phyloP scores from a whole-genome alignment of 2,113 vertebrate species.

The Cynocephalus volans region DNA sequence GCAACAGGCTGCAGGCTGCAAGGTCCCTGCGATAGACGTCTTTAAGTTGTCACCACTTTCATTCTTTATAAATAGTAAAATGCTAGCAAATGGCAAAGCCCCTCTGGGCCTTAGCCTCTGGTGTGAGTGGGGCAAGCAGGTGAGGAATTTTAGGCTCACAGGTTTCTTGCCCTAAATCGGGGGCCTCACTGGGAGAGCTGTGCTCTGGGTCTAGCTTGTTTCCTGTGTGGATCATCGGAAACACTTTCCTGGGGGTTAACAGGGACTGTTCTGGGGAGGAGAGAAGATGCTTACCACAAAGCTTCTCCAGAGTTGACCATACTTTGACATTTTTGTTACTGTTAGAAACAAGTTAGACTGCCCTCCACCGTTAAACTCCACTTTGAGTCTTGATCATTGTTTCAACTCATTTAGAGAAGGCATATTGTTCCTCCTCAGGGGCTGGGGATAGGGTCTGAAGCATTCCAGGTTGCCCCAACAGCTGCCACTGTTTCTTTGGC shows the following conservation, averaged over 20 bases:
- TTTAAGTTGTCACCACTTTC: conserved; percentile 63
- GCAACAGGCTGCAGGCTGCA: not conserved
- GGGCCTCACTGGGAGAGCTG: not conserved
- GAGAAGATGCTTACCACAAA: not conserved
- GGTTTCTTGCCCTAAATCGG: not conserved
- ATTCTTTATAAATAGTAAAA: conserved; percentile 55
- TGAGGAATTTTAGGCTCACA: not conserved
- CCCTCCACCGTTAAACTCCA: too few relatives aligned
- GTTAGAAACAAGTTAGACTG: not conserved
- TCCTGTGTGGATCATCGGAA: not conserved
- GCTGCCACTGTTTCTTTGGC: not conserved
- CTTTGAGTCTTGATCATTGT: not conserved
- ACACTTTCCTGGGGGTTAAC: too few relatives aligned
- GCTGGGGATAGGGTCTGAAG: not conserved
- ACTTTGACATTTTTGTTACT: not conserved
- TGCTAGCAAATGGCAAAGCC: not conserved
- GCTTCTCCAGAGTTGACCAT: not conserved
- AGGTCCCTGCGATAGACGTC: not conserved
- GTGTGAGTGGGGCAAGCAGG: not conserved
- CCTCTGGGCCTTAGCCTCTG: not conserved
- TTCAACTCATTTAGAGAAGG: not conserved
- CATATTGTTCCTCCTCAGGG: not conserved
- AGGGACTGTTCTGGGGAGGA: fast-evolving
- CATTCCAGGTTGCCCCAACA: not conserved
- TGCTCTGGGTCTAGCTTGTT: not conserved